These are phyloP conservation scores for Apolygus lucorum DNA, from an alignment of 1,140 invertebrate species.

Conservation along the genomic window DNA sequence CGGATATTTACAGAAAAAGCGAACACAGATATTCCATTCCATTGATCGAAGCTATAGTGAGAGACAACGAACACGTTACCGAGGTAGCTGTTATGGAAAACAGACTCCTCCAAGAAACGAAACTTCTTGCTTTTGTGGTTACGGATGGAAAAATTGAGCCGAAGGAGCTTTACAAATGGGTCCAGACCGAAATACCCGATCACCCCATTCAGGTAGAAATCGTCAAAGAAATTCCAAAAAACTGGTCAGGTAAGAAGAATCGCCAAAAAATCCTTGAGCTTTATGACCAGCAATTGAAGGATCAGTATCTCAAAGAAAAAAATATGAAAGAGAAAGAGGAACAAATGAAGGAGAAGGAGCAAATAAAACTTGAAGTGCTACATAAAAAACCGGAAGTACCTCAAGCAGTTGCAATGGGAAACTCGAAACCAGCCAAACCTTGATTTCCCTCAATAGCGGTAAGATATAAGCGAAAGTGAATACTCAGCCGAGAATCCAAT, in stretches of 20 bases:
- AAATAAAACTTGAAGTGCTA: no score
- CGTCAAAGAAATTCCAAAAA: not conserved
- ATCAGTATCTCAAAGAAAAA: not conserved
- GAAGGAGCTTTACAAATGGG: not conserved
- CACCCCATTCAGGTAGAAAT: not conserved
- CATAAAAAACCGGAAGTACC: no score
- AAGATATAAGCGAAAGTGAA: no score
- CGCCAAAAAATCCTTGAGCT: not conserved
- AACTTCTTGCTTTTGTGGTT: not conserved
- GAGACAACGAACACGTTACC: not conserved
- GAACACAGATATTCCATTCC: not conserved
- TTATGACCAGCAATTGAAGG: not conserved
- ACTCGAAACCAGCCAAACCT: no score
- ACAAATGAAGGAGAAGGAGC: no score
- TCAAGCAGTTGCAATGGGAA: no score
- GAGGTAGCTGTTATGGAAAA: not conserved
- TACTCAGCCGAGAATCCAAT: no score
- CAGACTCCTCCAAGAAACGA: not conserved
- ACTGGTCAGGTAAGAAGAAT: not conserved
- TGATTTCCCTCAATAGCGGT: no score
- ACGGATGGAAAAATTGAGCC: not conserved
- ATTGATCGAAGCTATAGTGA: constrained; percentile 6
- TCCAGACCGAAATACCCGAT: not conserved
- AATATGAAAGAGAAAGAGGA: not conserved
- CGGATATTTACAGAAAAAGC: not conserved